Evolutionary conservation across 2,888 invertebrate genomes (phyloP), one percentile per base, ranked within the genome.

Genomic region (Malthinus flaveolus): DNA sequence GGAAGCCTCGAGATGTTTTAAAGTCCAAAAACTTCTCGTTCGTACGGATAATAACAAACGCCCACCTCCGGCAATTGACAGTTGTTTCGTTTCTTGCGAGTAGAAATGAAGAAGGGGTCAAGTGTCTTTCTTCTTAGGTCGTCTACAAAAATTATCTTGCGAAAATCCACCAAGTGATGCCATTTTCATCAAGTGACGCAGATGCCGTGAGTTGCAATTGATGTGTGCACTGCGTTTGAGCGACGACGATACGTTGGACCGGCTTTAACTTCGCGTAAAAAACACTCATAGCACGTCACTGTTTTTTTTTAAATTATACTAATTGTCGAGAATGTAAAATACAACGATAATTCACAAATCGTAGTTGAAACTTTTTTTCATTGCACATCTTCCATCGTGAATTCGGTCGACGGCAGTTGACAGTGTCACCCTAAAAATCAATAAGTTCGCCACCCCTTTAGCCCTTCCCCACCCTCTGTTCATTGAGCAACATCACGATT

Each of bases 341-440:
- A 23, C 23, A 23, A 23, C 2, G 12, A 32, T 32, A 13, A 12
- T 34, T 49, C 9, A 13, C 31, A 13, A 36, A 31, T 42, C 11
- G 51, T 58, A 49, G 51, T 48, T 47, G n/a, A 32, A 74, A 79
- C 79, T 80, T 75, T 78, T 80, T 79, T 76, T 78, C 76, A 75
- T 80, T 78, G 75, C 77, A 77, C 78, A 77, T 78, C 78, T 78
- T 76, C 76, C 78, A 78, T 80, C 77, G 80, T 77, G 77, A 79
- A 81, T 79, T 79, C 80, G 79, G 79, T 77, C 76, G 79, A 79
- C 80, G 80, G 77, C 78, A 78, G 82, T 83, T 83, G 83, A 83
- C 83, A 84, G 81, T 84, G 84, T 84, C 84, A 84, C 84, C 83
- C 83, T 82, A 83, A 84, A 84, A 84, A 84, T 84, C 84, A 84